Evolutionary conservation across 92 coral and sea anemone genomes (phyloP).

Genomic region (Phenganax stokvisi): DNA sequence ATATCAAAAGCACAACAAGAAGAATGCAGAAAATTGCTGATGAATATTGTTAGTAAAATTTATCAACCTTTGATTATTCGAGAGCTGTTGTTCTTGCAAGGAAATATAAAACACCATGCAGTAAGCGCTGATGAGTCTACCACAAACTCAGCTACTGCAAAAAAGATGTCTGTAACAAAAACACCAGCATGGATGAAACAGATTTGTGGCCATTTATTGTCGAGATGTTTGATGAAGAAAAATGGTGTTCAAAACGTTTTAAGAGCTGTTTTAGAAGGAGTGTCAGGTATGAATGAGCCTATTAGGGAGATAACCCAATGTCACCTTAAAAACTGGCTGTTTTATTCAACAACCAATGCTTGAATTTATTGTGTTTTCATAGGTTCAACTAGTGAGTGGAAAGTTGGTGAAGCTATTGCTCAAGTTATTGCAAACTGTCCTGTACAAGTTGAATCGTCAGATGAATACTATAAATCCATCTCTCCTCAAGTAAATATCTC

Average conservation of each 20-base stretch:
- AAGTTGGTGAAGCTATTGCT: slow-evolving; percentile 75
- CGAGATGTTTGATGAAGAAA: slow-evolving; percentile 69
- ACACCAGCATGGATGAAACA: slow-evolving; percentile 70
- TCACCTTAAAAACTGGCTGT: not conserved
- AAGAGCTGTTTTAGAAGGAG: slow-evolving; percentile 62
- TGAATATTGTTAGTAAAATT: slow-evolving; percentile 56
- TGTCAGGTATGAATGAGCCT: slow-evolving; percentile 48
- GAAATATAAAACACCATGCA: slow-evolving; percentile 18
- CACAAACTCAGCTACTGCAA: not conserved
- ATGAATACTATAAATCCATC: slow-evolving; percentile 63
- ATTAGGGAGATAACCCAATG: not conserved
- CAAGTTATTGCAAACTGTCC: slow-evolving; percentile 92
- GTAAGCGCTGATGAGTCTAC: slow-evolving; percentile 1
- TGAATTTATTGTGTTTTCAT: not conserved
- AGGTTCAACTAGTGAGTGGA: slow-evolving; percentile 59
- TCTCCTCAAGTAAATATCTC: slow-evolving; percentile 65
- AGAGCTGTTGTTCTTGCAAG: slow-evolving; percentile 74
- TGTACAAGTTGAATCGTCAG: slow-evolving; percentile 68
- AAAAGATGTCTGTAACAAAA: not conserved
- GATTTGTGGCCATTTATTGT: slow-evolving; percentile 73
- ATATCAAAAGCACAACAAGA: slow-evolving; percentile 51
- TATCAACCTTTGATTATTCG: slow-evolving; percentile 76
- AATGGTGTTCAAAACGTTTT: slow-evolving; percentile 79
- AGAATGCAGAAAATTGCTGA: slow-evolving; percentile 49
- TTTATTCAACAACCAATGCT: not conserved